Base-by-base conservation (phyloP, 1,140 invertebrate genomes). In the Ylistrum balloti region DNA sequence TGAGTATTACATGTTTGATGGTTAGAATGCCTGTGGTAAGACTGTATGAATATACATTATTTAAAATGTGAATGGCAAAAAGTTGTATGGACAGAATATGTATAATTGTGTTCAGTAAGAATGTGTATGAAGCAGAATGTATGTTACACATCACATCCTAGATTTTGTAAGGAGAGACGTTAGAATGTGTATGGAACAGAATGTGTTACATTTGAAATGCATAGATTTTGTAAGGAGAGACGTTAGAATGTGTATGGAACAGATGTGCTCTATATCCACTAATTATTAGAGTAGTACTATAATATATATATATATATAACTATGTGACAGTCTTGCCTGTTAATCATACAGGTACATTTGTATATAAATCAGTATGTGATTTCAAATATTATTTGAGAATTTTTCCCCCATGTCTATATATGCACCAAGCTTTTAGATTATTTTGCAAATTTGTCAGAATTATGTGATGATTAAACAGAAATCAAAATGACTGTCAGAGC, bases 301-400 rank as follows among this genome's bases (percentile, higher is more conserved):
- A 56, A 56, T 74, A 74, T 74, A 74, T 74, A 74, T 28, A 74
- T n/a, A n/a, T n/a, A n/a, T n/a, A n/a, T n/a, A 28, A 22, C 56
- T 9, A 5, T 38, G 35, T 38, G 13, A 38, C 35, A 7, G 22
- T 74, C n/a, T 74, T 74, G 28, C 56, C n/a, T 74, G 17, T 28
- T 74, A n/a, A 9, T 45, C n/a, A 28, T 74, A 74, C 9, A 74
- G n/a, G 56, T 74, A 28, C 56, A 74, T n/a, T 28, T 74, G 56
- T 74, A 74, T 74, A 74, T 74, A 74, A 74, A 74, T 74, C n/a
- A 3, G 28, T 74, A 74, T 74, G 56, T 74, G 56, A 74, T 74
- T 28, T 28, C 22, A 74, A 28, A 7, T n/a, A 74, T 74, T 17
- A n/a, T 74, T 74, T 11, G 13, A 28, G 22, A n/a, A 74, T 5